These are phyloP conservation scores for Rhamphomyia laevipes DNA, from an alignment of 2,888 invertebrate genomes.

Conservation along the genomic window DNA sequence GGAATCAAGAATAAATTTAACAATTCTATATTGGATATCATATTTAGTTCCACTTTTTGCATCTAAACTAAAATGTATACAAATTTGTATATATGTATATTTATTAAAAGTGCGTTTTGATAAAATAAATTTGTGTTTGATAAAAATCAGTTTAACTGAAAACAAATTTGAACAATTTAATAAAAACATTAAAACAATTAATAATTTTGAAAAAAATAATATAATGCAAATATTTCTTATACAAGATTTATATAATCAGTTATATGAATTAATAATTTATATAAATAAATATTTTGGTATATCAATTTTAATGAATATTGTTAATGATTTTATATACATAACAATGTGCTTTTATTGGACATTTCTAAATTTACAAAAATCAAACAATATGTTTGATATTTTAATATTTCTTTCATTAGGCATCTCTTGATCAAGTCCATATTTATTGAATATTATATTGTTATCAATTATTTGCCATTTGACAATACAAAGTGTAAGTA, in stretches of 20 bases:
- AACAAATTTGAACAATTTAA: not conserved
- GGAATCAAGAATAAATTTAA: slow-evolving; percentile 11
- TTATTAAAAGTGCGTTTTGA: slow-evolving; percentile 26
- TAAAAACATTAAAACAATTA: not conserved
- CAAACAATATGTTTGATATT: too few species aligned
- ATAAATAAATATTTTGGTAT: slow-evolving; percentile 29
- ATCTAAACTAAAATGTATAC: slow-evolving; percentile 29
- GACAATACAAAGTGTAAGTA: slow-evolving; percentile 29
- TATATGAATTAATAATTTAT: slow-evolving; percentile 25
- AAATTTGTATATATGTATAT: slow-evolving; percentile 23
- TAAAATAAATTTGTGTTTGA: slow-evolving; percentile 20
- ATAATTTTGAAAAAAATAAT: slow-evolving; percentile 5
- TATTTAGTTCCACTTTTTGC: slow-evolving; percentile 26
- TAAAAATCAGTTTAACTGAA: slow-evolving; percentile 16
- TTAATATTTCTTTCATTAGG: slow-evolving; percentile 8
- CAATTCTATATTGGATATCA: slow-evolving; percentile 22
- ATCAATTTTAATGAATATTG: slow-evolving; percentile 30
- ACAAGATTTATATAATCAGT: slow-evolving; percentile 28
- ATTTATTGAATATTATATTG: slow-evolving; percentile 27
- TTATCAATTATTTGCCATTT: slow-evolving; percentile 29
- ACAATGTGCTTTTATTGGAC: slow-evolving; percentile 35
- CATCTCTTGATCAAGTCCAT: slow-evolving; percentile 28
- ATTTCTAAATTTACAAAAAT: slow-evolving; percentile 21
- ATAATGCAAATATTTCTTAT: slow-evolving; percentile 13
- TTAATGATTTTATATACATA: slow-evolving; percentile 33